Base-by-base conservation (phyloP, 2,113 vertebrate genomes). In the Willisornis vidua region DNA sequence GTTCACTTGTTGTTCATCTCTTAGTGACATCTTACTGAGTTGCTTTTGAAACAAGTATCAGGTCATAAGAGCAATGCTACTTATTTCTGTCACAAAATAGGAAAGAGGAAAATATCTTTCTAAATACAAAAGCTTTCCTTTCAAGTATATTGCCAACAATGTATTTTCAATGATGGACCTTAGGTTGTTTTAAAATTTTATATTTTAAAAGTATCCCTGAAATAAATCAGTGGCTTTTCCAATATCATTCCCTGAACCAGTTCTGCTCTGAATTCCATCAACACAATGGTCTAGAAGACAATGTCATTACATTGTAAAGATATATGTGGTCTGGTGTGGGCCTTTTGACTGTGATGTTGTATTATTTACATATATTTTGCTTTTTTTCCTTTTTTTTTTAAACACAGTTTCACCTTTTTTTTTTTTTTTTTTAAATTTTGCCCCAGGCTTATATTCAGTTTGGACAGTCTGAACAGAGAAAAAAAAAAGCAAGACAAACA, bases 401-500 rank as follows among this genome's bases (percentile, higher is more conserved):
- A 87, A 26, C 7, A 76, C 29, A 39, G 12, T 31, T 87, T 52
- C n/a, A 41, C 6, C 1, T 18, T 39, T 48, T n/a, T 9, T 49
- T 39, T 18, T 39, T 48, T n/a, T 9, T 49, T 39, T 35, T 51
- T 37, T 31, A 35, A 41, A 39, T 58, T 90, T 96, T 93, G 65
- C 84, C 54, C 28, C 12, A 49, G 86, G 83, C 73, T 91, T 43
- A 71, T 57, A 2, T 67, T 92, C 26, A 65, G 84, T 89, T 94
- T 94, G 73, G 54, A 86, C 62, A 78, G n/a, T 29, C 35, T 85
- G 35, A 92, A 62, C 49, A 7, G 24, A 79, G n/a, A 20, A 35
- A 76, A 80, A 70, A 39, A 89, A 90, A 87, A 4, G 11, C 59
- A 94, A 91, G 93, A 78, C 43, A 94, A 96, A 87, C 90, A 89